These are phyloP conservation scores for Crossocerus cetratus DNA, from an alignment of 2,888 invertebrate species.

Conservation along the genomic window DNA sequence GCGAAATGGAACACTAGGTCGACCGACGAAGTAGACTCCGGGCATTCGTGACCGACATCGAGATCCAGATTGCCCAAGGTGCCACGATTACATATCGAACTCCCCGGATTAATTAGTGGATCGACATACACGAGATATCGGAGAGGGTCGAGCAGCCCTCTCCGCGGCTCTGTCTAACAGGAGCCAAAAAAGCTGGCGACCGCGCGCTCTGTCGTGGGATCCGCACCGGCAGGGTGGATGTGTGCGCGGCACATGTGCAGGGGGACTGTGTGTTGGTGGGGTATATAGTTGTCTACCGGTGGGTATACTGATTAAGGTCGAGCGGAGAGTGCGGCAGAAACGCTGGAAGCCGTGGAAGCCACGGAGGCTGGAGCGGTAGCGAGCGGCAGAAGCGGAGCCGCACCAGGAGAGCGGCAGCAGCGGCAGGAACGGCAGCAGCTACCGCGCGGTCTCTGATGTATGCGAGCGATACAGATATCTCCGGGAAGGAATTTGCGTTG, in stretches of 20 bases:
- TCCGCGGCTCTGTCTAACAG: not conserved
- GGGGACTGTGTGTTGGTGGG: slow-evolving; percentile 55
- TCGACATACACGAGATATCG: slow-evolving; percentile 1
- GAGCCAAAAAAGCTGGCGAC: slow-evolving; percentile 7
- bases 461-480: slow-evolving; percentile 76
- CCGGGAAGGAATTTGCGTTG: slow-evolving; percentile 75
- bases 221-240: slow-evolving; percentile 28
- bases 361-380: slow-evolving; percentile 26
- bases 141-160: too few species aligned
- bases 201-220: slow-evolving; percentile 34
- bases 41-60: too few species aligned
- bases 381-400: slow-evolving; percentile 38
- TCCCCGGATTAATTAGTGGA: slow-evolving; percentile 37
- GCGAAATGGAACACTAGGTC: too few species aligned
- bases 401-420: slow-evolving; percentile 32
- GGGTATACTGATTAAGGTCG: slow-evolving; percentile 65
- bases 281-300: slow-evolving; percentile 62
- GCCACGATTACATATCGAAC: slow-evolving; percentile 22
- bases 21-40: too few species aligned
- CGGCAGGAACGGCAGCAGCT: slow-evolving; percentile 41
- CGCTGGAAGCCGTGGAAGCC: slow-evolving; percentile 5
- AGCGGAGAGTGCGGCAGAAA: slow-evolving; percentile 26
- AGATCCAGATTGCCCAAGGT: not conserved
- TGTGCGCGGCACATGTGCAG: slow-evolving; percentile 42
- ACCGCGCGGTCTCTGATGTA: slow-evolving; percentile 68